phyloP scores from a whole-genome alignment of 2,797 vertebrate species.

The Typhlichthys eigenmanni region DNA sequence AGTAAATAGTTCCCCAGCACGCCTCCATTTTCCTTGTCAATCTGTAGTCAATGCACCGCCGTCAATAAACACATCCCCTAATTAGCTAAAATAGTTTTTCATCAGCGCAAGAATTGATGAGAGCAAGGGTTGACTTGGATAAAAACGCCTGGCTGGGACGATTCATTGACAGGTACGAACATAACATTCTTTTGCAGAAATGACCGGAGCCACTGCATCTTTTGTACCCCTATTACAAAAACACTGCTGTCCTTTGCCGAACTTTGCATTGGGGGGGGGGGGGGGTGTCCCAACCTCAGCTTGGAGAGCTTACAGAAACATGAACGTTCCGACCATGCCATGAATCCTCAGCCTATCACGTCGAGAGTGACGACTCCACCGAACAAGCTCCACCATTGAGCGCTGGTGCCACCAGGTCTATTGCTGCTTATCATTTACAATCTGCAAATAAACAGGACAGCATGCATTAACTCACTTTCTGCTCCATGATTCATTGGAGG shows the following conservation, averaged over 20 bases:
- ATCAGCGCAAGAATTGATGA: slow-evolving; percentile 66
- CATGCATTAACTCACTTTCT: slow-evolving; percentile 78
- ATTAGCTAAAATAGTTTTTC: slow-evolving; percentile 77
- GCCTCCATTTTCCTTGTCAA: slow-evolving; percentile 52
- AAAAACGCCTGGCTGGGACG: slow-evolving; percentile 56
- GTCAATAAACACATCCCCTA: slow-evolving; percentile 77
- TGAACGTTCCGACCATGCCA: slow-evolving; percentile 67
- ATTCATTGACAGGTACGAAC: slow-evolving; percentile 67
- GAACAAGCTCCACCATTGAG: slow-evolving; percentile 69
- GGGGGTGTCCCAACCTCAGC: slow-evolving; percentile 60
- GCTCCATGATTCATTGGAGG: slow-evolving; percentile 76
- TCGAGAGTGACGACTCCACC: slow-evolving; percentile 67
- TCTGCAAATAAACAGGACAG: slow-evolving; percentile 80
- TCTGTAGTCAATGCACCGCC: slow-evolving; percentile 47
- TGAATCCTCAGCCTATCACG: slow-evolving; percentile 69
- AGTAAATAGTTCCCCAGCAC: slow-evolving; percentile 31
- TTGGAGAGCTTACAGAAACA: slow-evolving; percentile 58
- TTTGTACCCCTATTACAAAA: slow-evolving; percentile 55
- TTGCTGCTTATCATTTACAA: slow-evolving; percentile 78
- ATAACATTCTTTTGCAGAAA: slow-evolving; percentile 51
- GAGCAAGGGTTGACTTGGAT: slow-evolving; percentile 57
- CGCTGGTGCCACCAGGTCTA: slow-evolving; percentile 75
- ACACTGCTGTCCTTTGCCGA: slow-evolving; percentile 50
- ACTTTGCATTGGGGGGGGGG: slow-evolving; percentile 41
- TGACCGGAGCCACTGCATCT: slow-evolving; percentile 47